These are phyloP conservation scores for Beroe ovata DNA, from an alignment of 37 sponge, comb jelly and placozoan species.

Conservation along the genomic window DNA sequence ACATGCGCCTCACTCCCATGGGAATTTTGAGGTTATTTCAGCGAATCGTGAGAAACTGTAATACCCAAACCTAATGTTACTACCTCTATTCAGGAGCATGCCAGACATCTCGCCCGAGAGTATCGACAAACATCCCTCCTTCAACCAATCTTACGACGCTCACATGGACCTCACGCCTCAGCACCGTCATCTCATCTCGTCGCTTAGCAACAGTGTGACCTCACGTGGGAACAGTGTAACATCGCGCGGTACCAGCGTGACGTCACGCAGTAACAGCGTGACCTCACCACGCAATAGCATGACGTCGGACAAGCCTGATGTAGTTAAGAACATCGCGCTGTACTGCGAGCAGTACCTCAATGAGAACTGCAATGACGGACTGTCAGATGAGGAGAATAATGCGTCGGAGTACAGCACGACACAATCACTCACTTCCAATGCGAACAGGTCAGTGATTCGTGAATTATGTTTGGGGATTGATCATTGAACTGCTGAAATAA, in stretches of 20 bases:
- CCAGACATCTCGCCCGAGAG: slow-evolving; percentile 20
- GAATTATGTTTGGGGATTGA: too few relatives aligned
- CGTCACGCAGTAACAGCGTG: too few relatives aligned
- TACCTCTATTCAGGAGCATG: slow-evolving; percentile 13
- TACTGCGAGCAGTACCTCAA: slow-evolving; percentile 6
- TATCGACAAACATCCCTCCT: slow-evolving; percentile 17
- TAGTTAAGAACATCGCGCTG: not conserved
- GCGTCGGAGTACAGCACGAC: not conserved
- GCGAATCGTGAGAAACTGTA: too few relatives aligned
- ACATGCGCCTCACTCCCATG: too few relatives aligned
- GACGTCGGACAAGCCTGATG: not conserved
- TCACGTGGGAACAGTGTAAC: too few relatives aligned
- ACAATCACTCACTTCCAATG: not conserved
- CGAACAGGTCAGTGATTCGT: not conserved
- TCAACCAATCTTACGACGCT: not conserved
- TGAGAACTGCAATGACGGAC: not conserved
- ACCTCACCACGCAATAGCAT: slow-evolving; percentile 3
- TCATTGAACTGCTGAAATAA: too few relatives aligned
- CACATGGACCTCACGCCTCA: slow-evolving; percentile 25
- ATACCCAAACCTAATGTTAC: slow-evolving; percentile 4
- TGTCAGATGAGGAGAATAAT: not conserved
- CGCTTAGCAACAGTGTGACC: not conserved
- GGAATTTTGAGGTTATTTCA: too few relatives aligned
- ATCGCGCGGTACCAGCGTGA: too few relatives aligned
- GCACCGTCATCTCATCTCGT: not conserved